Conservation (phyloP, 2,113 vertebrate species). For the Rhadina sibilatrix region DNA sequence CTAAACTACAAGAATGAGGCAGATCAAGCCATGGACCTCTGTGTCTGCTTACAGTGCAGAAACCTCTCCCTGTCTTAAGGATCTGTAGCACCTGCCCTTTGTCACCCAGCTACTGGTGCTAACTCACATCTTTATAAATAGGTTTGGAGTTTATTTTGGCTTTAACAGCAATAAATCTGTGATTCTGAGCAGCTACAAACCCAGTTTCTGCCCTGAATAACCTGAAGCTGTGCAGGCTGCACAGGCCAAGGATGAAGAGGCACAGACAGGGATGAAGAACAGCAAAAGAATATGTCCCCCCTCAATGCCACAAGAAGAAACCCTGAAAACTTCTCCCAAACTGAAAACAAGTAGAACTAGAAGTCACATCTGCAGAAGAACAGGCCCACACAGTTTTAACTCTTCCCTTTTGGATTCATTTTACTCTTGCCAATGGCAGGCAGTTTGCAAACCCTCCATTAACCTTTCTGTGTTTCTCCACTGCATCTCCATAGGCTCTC, state of each 20-base stretch:
- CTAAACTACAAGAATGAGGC: neutral
- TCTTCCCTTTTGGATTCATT: neutral
- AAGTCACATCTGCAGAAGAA: neutral
- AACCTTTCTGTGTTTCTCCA: neutral
- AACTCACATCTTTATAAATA: neutral
- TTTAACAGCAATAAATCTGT: neutral
- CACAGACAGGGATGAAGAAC: neutral
- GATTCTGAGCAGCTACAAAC: neutral
- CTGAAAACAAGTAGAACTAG: neutral
- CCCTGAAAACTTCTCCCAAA: neutral
- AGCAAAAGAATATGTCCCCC: neutral
- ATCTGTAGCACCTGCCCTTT: neutral
- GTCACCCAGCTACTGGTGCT: neutral
- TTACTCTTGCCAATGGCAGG: neutral
- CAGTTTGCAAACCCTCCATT: neutral
- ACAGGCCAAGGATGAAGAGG: neutral
- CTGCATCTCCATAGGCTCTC: neutral
- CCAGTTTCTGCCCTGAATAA: neutral
- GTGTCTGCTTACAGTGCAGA: neutral
- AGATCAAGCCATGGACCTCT: neutral
- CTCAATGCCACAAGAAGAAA: neutral
- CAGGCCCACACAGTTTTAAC: neutral
- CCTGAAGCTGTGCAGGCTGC: neutral
- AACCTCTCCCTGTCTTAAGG: neutral
- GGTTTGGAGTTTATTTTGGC: neutral